Base-by-base conservation (phyloP, 2,113 vertebrate species). In the Marmota flaviventris region DNA sequence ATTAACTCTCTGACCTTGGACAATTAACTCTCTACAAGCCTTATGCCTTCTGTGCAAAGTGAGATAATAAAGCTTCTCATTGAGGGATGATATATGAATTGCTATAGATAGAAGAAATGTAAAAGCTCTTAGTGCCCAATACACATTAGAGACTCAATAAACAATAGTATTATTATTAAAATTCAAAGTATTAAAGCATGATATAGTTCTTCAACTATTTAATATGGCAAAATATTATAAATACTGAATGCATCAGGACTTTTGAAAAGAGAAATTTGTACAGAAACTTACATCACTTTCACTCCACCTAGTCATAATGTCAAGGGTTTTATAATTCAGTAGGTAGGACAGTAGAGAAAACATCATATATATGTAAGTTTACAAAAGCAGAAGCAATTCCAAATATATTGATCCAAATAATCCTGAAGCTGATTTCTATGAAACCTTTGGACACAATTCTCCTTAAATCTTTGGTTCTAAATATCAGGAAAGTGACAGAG, bases 391-490 rank as follows among this genome's bases (percentile, higher is more conserved):
- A 94, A 91, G 11, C 48, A 89, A 91, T 96, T 89, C 17, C 17
- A 87, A 97, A 82, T 72, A 91, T 53, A 77, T 45, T 82, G 79
- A 95, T 92, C 75, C 87, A 58, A 69, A 78, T 95, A 90, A 95
- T 96, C 63, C n/a, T 51, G 27, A 51, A 85, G n/a, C 61, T 39
- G 53, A 95, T 53, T 90, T 95, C 76, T 73, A 22, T 77, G 51
- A 93, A 95, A 92, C 17, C 14, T 86, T 29, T 70, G 61, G n/a
- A 95, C 45, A 73, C 42, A 34, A 65, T 39, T 97, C 65, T 96
- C 22, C 81, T 91, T 67, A 94, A 85, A 93, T 7, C 56, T 96
- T 87, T 81, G n/a, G 1, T 85, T 97, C 53, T 92, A 81, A 95
- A 78, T 91, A 85, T 85, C 51, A 75, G 58, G 58, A 92, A 92